Evolutionary conservation across 2,797 vertebrate genomes (phyloP).

Genomic region (Phrynocephalus vlangalii): DNA sequence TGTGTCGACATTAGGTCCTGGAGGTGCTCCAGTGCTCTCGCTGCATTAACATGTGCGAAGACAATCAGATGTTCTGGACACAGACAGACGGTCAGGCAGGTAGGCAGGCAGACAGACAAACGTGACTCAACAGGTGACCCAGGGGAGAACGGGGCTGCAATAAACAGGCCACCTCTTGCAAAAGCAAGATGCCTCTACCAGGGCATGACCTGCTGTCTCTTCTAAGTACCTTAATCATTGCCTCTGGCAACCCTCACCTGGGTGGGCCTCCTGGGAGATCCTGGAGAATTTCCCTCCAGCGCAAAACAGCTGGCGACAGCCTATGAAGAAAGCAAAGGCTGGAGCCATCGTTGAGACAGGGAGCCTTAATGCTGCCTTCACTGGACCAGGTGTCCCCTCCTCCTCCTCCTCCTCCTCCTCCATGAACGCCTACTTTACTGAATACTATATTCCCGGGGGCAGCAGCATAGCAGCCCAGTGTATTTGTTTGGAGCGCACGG

Average conservation of each 20-base stretch:
- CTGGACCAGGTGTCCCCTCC: not conserved
- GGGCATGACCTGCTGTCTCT: not conserved
- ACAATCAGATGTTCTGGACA: slow-evolving; percentile 23
- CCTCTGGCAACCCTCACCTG: not conserved
- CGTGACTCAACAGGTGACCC: slow-evolving; percentile 11
- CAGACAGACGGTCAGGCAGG: not conserved
- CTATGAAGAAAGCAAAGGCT: not conserved
- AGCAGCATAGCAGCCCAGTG: not conserved
- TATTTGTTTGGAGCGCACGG: not conserved
- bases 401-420: no score
- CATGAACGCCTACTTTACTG: not conserved
- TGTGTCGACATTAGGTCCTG: not conserved
- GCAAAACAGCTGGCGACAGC: not conserved
- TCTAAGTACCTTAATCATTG: not conserved
- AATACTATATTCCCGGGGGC: not conserved
- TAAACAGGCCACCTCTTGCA: not conserved
- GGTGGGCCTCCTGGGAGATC: slow-evolving; percentile 33
- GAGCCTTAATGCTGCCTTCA: not conserved
- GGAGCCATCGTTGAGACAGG: not conserved
- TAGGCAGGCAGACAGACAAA: slow-evolving; percentile 30
- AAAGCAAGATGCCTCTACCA: slow-evolving; percentile 9
- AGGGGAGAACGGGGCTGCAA: slow-evolving; percentile 23
- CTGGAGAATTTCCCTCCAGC: not conserved
- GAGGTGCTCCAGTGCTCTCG: fast-evolving
- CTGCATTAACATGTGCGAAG: slow-evolving; percentile 25